Percentiles rank a stretch among this genome's conserved stretches.
These are phyloP conservation scores for Antheraea yamamai DNA, from an alignment of 2,888 invertebrate species.

Conservation along the genomic window DNA sequence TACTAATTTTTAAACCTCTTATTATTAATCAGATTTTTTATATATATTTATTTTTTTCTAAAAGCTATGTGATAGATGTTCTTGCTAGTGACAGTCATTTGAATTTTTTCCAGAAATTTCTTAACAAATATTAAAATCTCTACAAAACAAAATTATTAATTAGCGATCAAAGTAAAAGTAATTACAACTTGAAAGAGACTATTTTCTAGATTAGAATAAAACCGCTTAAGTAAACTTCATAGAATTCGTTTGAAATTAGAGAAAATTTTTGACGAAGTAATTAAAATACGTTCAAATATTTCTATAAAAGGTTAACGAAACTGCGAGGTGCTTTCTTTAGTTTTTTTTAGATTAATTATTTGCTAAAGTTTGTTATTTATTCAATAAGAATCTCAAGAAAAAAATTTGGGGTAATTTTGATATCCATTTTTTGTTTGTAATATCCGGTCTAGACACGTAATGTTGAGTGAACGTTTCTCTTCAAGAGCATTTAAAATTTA, in stretches of 20 bases:
- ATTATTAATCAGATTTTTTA: neutral
- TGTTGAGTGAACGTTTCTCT: too few relatives aligned
- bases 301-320: neutral
- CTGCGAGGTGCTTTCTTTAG: neutral
- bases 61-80: neutral
- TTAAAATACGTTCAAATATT: neutral
- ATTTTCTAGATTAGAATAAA: neutral
- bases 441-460: too few relatives aligned
- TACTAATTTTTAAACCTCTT: neutral
- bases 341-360: neutral
- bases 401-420: too few relatives aligned
- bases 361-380: neutral
- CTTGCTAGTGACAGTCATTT: neutral
- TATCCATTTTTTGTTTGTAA: too few relatives aligned
- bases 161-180: neutral
- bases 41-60: neutral
- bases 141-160: neutral
- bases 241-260: neutral
- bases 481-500: too few relatives aligned
- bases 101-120: neutral
- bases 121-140: neutral
- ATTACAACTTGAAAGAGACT: slow-evolving; percentile 2
- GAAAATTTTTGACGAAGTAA: neutral
- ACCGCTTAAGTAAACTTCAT: neutral
- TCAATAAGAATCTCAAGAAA: neutral